Conservation (phyloP, 1,140 invertebrate genomes). For the Ceratosolen fusciceps region DNA sequence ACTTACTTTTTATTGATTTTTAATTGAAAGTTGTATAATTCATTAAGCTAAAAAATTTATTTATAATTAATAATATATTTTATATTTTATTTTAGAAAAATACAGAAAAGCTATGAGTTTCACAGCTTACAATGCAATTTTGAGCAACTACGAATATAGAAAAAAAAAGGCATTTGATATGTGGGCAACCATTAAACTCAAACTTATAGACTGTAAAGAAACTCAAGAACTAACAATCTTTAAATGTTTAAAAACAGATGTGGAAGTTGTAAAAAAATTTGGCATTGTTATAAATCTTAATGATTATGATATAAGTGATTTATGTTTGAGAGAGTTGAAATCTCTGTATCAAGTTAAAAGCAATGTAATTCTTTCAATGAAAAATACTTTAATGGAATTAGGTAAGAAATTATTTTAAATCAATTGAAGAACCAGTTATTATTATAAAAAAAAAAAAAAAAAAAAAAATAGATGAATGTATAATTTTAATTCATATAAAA, state of each 20-base stretch:
- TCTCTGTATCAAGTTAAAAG: constrained; percentile 27
- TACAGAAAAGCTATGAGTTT: constrained; percentile 59
- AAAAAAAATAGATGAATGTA: too few relatives aligned
- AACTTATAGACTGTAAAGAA: constrained; percentile 45
- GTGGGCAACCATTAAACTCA: constrained; percentile 61
- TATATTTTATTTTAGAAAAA: constrained; percentile 39
- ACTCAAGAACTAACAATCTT: constrained; percentile 57
- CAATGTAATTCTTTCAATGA: constrained; percentile 26
- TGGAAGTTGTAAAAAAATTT: constrained; percentile 53
- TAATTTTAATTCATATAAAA: neutral
- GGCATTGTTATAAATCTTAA: constrained; percentile 56
- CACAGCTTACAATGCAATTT: constrained; percentile 58
- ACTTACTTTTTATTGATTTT: neutral
- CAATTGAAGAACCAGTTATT: too few relatives aligned
- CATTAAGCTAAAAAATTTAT: neutral
- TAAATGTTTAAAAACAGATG: constrained; percentile 55
- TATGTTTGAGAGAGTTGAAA: constrained; percentile 59
- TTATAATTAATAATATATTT: neutral
- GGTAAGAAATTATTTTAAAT: constrained; percentile 30
- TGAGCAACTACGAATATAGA: constrained; percentile 52
- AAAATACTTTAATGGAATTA: constrained; percentile 38
- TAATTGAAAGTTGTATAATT: neutral
- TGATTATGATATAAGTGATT: constrained; percentile 55
- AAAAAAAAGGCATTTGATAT: constrained; percentile 58
- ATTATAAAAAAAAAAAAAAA: neutral